phyloP scores from a whole-genome alignment of 2,113 vertebrate genomes.

The Puffinus mauretanicus region DNA sequence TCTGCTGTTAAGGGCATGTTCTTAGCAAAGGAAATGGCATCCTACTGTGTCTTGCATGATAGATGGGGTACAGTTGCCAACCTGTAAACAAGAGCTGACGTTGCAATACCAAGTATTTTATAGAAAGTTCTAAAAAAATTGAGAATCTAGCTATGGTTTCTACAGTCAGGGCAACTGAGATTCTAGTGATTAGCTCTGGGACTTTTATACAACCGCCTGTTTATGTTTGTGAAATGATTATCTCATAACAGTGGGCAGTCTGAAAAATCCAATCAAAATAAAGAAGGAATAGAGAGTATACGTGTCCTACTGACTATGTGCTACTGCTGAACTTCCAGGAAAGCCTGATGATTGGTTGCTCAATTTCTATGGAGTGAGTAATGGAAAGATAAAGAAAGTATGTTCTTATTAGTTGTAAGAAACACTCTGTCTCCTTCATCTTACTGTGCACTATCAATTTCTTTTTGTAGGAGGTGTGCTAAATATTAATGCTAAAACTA shows the following conservation, averaged over 20 bases:
- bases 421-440: background rate
- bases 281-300: background rate
- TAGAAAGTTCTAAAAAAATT: background rate
- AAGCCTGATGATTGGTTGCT: background rate
- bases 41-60: background rate
- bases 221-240: background rate
- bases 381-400: background rate
- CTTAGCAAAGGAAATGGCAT: background rate
- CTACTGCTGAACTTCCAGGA: background rate
- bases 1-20: background rate
- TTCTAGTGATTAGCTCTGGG: background rate
- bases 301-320: background rate
- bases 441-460: background rate
- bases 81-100: background rate
- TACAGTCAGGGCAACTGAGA: background rate
- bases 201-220: background rate
- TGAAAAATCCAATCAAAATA: background rate
- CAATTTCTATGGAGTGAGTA: background rate
- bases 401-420: background rate
- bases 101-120: background rate
- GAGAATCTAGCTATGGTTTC: background rate
- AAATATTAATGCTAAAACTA: slow-evolving; percentile 16
- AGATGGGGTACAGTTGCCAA: background rate
- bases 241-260: background rate
- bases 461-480: background rate